Evolutionary conservation across 2,797 vertebrate genomes (phyloP).

Genomic region (Alca torda): DNA sequence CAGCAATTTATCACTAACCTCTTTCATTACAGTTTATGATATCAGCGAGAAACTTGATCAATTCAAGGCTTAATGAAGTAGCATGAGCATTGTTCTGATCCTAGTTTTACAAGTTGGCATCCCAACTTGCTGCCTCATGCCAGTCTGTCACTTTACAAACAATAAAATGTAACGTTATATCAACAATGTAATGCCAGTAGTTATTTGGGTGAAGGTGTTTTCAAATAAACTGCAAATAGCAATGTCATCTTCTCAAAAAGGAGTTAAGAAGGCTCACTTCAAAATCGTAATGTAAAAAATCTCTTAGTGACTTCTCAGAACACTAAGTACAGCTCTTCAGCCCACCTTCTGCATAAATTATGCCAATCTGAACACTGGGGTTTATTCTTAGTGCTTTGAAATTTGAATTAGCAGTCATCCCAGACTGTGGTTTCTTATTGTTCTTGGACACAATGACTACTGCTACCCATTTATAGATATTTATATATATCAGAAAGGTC

Average conservation of each 20-base stretch:
- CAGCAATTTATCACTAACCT: background rate
- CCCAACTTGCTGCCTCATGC: background rate
- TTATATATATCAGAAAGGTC: slow-evolving; percentile 11
- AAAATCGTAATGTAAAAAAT: background rate
- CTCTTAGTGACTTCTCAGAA: slow-evolving; percentile 34
- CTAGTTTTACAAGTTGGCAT: background rate
- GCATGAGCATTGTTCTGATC: background rate
- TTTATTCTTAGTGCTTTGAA: slow-evolving; percentile 55
- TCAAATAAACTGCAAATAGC: too few relatives aligned
- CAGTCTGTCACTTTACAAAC: background rate
- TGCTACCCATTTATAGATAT: slow-evolving; percentile 21
- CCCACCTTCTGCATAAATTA: slow-evolving; percentile 54
- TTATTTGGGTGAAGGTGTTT: too few relatives aligned
- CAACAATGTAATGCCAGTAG: background rate
- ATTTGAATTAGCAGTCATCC: slow-evolving; percentile 34
- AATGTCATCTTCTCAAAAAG: background rate
- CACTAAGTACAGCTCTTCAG: slow-evolving; percentile 22
- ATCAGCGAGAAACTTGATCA: background rate
- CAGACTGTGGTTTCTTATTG: slow-evolving; percentile 49
- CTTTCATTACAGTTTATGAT: background rate
- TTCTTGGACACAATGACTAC: slow-evolving; percentile 38
- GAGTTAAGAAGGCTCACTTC: background rate
- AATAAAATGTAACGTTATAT: background rate
- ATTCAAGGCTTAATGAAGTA: background rate
- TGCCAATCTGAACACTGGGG: background rate